These are phyloP conservation scores for Fratercula arctica DNA, from an alignment of 2,797 vertebrate species.

Conservation along the genomic window DNA sequence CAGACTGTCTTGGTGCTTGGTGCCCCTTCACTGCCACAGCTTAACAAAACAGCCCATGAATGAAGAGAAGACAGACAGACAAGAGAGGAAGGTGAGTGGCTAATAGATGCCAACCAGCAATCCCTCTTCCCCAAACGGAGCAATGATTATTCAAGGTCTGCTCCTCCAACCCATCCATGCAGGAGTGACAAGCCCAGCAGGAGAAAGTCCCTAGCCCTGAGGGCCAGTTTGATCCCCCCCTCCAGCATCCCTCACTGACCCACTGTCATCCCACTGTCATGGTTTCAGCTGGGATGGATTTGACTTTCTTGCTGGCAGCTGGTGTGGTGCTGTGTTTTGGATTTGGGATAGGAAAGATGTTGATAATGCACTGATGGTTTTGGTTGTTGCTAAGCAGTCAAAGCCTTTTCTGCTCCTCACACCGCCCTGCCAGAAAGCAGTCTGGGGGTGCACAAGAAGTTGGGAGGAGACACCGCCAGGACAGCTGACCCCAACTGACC, in stretches of 20 bases:
- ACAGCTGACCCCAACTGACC: background rate
- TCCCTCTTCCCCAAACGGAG: background rate
- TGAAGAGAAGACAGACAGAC: background rate
- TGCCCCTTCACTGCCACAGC: background rate
- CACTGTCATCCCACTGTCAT: background rate
- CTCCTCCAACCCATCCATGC: fast-evolving
- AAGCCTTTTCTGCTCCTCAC: background rate
- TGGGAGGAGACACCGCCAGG: background rate
- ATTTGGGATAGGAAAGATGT: background rate
- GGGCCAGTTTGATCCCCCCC: background rate
- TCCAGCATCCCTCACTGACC: background rate
- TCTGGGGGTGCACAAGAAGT: background rate
- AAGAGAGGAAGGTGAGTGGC: background rate
- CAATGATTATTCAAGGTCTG: background rate
- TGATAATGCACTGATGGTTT: background rate
- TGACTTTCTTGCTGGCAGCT: background rate
- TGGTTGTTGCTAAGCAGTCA: background rate
- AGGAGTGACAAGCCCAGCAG: background rate
- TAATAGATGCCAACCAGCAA: background rate
- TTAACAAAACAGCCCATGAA: background rate
- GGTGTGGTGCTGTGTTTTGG: background rate
- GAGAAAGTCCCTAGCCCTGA: background rate
- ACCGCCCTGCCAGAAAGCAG: fast-evolving
- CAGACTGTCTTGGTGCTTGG: background rate
- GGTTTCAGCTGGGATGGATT: background rate